These are phyloP conservation scores for Thereva unica DNA, from an alignment of 2,888 invertebrate genomes.

Conservation along the genomic window DNA sequence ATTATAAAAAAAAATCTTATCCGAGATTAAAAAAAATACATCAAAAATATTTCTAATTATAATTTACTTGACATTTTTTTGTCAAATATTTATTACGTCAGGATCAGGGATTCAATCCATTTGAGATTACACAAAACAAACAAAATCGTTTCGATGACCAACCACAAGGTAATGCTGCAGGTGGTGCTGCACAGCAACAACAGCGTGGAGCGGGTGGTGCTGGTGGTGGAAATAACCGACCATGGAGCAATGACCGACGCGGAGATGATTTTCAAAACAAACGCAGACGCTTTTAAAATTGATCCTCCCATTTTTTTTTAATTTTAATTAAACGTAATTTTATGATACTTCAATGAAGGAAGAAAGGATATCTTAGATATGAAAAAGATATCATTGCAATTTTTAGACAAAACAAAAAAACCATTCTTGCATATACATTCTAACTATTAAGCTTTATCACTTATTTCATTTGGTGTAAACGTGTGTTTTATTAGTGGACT, in stretches of 20 bases:
- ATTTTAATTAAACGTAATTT: neutral
- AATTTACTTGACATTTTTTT: constrained; percentile 38
- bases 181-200: constrained; percentile 41
- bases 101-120: constrained; percentile 50
- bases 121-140: constrained; percentile 50
- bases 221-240: constrained; percentile 40
- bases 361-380: constrained; percentile 12
- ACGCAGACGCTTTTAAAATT: constrained; percentile 56
- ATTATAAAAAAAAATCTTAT: too few species aligned
- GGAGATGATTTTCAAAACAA: constrained; percentile 46
- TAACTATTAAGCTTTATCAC: constrained; percentile 21
- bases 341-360: neutral
- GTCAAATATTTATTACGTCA: constrained; percentile 47
- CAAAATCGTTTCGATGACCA: constrained; percentile 46
- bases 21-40: too few species aligned
- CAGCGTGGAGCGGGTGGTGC: constrained; percentile 41
- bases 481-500: constrained; percentile 23
- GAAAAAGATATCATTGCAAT: constrained; percentile 15
- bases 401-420: constrained; percentile 8
- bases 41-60: too few species aligned
- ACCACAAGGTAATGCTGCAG: constrained; percentile 50
- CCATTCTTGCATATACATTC: constrained; percentile 2
- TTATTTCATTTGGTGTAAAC: constrained; percentile 25
- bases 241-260: constrained; percentile 41
- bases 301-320: constrained; percentile 1